phyloP scores from a whole-genome alignment of 2,113 vertebrate genomes.

The Hyla sarda region DNA sequence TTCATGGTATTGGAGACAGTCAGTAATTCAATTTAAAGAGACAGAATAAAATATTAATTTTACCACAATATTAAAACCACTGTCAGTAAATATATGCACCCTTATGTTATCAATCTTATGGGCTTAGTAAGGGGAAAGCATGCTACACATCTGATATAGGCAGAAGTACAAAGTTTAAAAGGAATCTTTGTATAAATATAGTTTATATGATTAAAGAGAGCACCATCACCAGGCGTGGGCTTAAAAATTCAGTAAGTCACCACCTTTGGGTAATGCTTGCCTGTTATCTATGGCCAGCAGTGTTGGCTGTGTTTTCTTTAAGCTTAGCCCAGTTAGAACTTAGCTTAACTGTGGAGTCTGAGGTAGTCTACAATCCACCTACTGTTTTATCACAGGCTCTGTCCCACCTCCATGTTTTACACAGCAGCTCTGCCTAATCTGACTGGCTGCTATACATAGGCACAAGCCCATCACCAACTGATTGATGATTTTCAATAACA shows the following conservation, averaged over 20 bases:
- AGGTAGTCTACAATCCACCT: slow-evolving; percentile 4
- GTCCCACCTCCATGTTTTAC: background rate
- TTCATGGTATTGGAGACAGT: background rate
- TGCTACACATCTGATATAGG: background rate
- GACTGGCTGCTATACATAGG: background rate
- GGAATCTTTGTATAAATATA: background rate
- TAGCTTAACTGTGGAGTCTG: background rate
- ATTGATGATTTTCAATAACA: background rate
- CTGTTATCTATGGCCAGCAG: background rate
- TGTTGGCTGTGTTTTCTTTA: too few relatives aligned
- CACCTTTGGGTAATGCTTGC: background rate
- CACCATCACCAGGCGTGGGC: background rate
- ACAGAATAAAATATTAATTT: background rate
- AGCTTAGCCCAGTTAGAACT: background rate
- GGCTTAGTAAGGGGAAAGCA: too few relatives aligned
- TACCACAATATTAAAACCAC: background rate
- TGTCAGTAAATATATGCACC: background rate
- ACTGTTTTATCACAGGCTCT: background rate
- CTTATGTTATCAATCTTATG: background rate
- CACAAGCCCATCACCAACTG: background rate
- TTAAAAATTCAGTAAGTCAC: background rate
- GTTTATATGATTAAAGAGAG: background rate
- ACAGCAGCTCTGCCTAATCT: background rate
- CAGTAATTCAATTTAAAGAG: background rate
- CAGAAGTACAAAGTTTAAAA: background rate